phyloP scores from a whole-genome alignment of 2,797 vertebrate species.

The Sarcoramphus papa region DNA sequence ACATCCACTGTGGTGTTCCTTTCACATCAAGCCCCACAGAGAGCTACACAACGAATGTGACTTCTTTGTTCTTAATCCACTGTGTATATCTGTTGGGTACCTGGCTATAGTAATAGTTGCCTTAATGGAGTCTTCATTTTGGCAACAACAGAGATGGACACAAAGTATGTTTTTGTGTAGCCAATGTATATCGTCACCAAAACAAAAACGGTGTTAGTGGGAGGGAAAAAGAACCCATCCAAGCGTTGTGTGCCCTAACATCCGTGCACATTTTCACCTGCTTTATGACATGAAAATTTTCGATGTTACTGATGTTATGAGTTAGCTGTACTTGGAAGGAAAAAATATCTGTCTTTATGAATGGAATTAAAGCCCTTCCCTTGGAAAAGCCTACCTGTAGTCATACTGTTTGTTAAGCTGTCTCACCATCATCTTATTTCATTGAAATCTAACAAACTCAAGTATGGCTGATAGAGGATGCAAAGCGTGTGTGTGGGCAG shows the following conservation, averaged over 20 bases:
- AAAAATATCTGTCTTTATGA: background rate
- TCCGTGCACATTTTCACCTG: background rate
- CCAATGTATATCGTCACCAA: background rate
- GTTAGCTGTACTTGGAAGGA: slow-evolving; percentile 10
- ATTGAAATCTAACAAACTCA: background rate
- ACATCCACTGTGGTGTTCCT: background rate
- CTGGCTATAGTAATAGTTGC: background rate
- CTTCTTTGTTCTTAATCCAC: background rate
- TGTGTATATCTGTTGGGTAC: background rate
- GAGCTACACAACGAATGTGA: background rate
- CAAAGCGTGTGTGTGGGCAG: background rate
- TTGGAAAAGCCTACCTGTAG: background rate
- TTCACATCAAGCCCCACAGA: background rate
- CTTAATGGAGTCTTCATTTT: background rate
- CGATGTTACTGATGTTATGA: background rate
- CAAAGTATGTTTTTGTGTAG: background rate
- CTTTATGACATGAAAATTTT: background rate
- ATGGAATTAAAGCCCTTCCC: slow-evolving; percentile 42
- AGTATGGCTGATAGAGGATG: background rate
- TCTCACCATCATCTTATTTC: background rate
- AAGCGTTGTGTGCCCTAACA: background rate
- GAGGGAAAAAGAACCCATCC: background rate
- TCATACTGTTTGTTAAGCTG: background rate
- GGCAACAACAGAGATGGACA: background rate
- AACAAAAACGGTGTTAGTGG: background rate